Conservation (phyloP, 2,113 vertebrate genomes). For the Austrofundulus limnaeus region DNA sequence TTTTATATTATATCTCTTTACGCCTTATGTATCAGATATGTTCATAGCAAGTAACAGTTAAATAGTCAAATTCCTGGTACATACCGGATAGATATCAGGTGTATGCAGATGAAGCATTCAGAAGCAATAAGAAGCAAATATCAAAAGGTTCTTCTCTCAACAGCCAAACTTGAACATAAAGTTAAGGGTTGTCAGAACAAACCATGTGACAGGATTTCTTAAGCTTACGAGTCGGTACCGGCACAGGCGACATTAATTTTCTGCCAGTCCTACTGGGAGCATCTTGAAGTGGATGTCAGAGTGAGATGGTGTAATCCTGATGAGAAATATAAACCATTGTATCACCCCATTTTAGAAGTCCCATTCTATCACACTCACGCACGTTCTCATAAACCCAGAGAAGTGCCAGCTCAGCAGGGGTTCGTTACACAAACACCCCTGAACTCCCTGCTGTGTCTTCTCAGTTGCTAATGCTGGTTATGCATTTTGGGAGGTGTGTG, state of each 20-base stretch:
- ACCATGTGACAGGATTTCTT: neutral
- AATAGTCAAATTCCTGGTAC: too few species aligned
- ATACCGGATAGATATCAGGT: too few species aligned
- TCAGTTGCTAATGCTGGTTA: constrained; percentile 41
- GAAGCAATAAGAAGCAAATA: too few species aligned
- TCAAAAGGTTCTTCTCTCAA: too few species aligned
- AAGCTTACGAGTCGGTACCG: neutral
- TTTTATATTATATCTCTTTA: too few species aligned
- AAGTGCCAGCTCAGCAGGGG: constrained; percentile 39
- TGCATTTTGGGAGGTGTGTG: constrained; percentile 37
- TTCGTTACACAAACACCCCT: constrained; percentile 39
- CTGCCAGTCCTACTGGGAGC: neutral
- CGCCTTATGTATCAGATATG: too few species aligned
- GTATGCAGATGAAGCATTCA: too few species aligned
- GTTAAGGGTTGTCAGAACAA: neutral
- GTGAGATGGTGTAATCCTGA: constrained; percentile 3
- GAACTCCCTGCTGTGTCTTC: constrained; percentile 43
- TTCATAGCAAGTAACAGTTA: too few species aligned
- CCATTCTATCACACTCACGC: constrained; percentile 7
- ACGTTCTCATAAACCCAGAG: constrained; percentile 1
- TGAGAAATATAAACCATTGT: constrained; percentile 13
- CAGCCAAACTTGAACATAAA: neutral
- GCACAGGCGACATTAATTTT: neutral
- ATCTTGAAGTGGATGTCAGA: neutral
- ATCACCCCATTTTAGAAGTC: constrained; percentile 16